Base-by-base conservation (phyloP, 1,140 invertebrate genomes). In the Plodia interpunctella region DNA sequence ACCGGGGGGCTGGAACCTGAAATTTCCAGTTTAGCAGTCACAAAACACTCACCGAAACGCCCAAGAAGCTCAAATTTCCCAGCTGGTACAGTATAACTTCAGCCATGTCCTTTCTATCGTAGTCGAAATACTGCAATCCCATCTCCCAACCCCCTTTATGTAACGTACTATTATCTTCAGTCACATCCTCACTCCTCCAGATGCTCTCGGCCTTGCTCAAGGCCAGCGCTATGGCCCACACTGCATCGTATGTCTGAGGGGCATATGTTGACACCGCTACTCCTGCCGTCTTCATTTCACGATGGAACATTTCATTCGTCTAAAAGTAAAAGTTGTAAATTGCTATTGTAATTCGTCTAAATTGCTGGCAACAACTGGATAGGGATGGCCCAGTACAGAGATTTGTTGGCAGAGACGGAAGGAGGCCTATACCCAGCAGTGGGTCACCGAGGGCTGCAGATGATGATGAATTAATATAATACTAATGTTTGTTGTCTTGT, bases 221-320 rank as follows among this genome's bases (percentile, higher is more conserved):
- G 0, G 94, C 94, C 11, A 96, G 72, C 0, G 95, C 96, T 63
- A 97, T 95, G 0, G 95, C 94, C 96, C 96, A 97, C 0, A 97
- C 93, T 0, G 96, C 96, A 72, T 98, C 97, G 76, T 97, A 98
- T 0, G 95, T 94, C 74, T 96, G 94, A 0, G 93, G 93, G 0
- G 95, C 94, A 72, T 92, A 96, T 52, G 92, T 92, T 0, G 94
- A 94, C 1, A 93, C 87, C 1, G 91, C 88, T 1, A 91, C 89
- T 11, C 90, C 90, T 55, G 78, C 82, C 5, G 72, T 83, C 28
- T 86, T 83, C 78, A 94, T 92, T 63, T 93, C 91, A 1, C 89
- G 80, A 32, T 90, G 83, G 79, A 96, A 96, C 86, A 93, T 92
- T 57, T 91, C 91, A 65, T 93, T 94, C 49, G 93, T 94, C 95